Percentiles rank a stretch among this genome's conserved stretches.
These are phyloP conservation scores for Cryptotis parvus DNA, from an alignment of 2,113 vertebrate species.

Conservation along the genomic window DNA sequence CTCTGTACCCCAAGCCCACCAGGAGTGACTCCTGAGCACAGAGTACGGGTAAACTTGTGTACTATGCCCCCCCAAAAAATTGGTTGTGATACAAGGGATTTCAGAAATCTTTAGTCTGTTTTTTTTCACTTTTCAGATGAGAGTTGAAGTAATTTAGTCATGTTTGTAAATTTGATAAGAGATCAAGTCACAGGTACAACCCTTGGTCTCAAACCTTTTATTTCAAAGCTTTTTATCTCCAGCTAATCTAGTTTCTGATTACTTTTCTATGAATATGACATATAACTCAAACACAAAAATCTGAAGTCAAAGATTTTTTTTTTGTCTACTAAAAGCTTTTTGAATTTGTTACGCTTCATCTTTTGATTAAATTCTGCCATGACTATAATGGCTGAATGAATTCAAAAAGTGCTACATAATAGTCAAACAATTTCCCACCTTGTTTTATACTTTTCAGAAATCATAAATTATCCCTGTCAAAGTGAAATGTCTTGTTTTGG, in stretches of 20 bases:
- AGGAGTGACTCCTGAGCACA: too few species aligned
- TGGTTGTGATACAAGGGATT: not conserved
- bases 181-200: not conserved
- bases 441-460: constrained; percentile 24
- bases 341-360: constrained; percentile 49
- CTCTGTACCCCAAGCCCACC: too few species aligned
- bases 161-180: constrained; percentile 51
- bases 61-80: too few species aligned
- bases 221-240: constrained; percentile 17
- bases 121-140: constrained; percentile 43
- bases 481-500: constrained; percentile 50
- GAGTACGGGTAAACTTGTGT: too few species aligned
- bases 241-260: constrained; percentile 57
- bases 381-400: constrained; percentile 39
- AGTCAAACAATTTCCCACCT: constrained; percentile 31
- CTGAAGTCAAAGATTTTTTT: constrained; percentile 24
- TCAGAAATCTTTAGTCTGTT: constrained; percentile 29
- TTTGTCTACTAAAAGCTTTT: constrained; percentile 47
- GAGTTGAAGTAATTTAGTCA: constrained; percentile 49
- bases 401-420: constrained; percentile 21
- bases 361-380: constrained; percentile 44
- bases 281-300: constrained; percentile 65
- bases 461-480: constrained; percentile 20
- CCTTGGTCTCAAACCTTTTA: not conserved
- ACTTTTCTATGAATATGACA: constrained; percentile 55